Conservation (phyloP, 2,113 vertebrate genomes). For the Scytalopus superciliaris region DNA sequence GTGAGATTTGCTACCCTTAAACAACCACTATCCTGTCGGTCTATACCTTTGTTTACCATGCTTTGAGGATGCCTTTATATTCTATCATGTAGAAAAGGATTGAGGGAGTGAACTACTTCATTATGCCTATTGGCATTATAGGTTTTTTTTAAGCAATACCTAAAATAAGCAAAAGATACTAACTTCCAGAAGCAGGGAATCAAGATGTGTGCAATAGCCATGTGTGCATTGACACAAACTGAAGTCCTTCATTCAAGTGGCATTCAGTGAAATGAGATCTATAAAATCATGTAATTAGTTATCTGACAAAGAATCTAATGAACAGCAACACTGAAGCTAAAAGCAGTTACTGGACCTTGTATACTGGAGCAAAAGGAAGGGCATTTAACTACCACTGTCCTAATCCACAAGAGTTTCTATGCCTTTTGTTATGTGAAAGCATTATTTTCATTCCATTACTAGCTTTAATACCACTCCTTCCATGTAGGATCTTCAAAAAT, state of each 20-base stretch:
- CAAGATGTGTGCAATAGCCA: not conserved
- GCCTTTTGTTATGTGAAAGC: not conserved
- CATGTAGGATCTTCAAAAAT: not conserved
- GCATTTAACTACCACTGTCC: no score
- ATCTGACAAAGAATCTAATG: not conserved
- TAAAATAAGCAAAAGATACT: not conserved
- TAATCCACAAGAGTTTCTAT: not conserved
- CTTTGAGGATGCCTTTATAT: not conserved
- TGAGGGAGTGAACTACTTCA: not conserved
- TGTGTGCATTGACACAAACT: not conserved
- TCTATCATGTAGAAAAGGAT: not conserved
- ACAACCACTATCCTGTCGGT: not conserved
- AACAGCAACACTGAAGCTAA: not conserved
- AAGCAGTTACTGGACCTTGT: not conserved
- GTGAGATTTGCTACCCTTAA: not conserved
- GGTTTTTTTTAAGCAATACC: not conserved
- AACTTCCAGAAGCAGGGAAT: not conserved
- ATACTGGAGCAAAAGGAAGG: no score
- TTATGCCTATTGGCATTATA: not conserved
- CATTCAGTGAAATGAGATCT: not conserved
- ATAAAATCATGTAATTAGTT: not conserved
- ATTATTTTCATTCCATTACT: not conserved
- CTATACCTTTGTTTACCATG: not conserved
- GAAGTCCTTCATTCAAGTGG: not conserved
- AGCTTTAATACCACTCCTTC: not conserved